A percentile compares a stretch with the other conserved stretches of the same genome.
Evolutionary conservation across 2,113 vertebrate genomes (phyloP).

Genomic region (Stegastes partitus): DNA sequence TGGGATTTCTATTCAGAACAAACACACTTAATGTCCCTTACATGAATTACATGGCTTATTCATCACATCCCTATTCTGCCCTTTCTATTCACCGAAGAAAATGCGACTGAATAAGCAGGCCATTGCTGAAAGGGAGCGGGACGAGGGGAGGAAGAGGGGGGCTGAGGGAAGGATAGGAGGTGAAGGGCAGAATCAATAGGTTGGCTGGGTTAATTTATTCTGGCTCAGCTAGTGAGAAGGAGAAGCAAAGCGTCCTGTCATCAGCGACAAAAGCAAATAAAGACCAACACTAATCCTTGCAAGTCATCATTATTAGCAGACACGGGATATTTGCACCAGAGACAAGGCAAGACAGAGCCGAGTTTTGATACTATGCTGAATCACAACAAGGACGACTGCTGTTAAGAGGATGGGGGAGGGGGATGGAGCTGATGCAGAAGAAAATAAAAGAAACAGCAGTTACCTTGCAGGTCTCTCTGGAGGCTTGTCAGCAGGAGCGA

Average conservation of each 20-base stretch:
- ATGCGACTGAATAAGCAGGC: constrained; percentile 69
- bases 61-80: constrained; percentile 57
- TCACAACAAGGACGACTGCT: constrained; percentile 65
- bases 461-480: constrained; percentile 93
- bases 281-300: constrained; percentile 50
- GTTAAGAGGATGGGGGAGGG: constrained; percentile 50
- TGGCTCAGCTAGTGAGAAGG: constrained; percentile 25
- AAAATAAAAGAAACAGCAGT: constrained; percentile 75
- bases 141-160: constrained; percentile 34
- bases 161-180: constrained; percentile 51
- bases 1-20: constrained; percentile 38
- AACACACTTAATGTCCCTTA: constrained; percentile 48
- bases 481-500: constrained; percentile 88
- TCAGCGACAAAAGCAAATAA: constrained; percentile 61
- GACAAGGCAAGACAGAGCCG: constrained; percentile 22
- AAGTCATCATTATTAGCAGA: constrained; percentile 35
- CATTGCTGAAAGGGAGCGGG: constrained; percentile 65
- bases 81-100: constrained; percentile 62
- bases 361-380: constrained; percentile 60
- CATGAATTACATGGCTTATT: constrained; percentile 63
- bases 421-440: constrained; percentile 26
- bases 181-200: constrained; percentile 74
- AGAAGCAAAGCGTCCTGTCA: constrained; percentile 31
- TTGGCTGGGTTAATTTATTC: constrained; percentile 74
- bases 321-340: constrained; percentile 28